Evolutionary conservation across 2,113 vertebrate species (phyloP).

Genomic region (Lucifuga dentata): DNA sequence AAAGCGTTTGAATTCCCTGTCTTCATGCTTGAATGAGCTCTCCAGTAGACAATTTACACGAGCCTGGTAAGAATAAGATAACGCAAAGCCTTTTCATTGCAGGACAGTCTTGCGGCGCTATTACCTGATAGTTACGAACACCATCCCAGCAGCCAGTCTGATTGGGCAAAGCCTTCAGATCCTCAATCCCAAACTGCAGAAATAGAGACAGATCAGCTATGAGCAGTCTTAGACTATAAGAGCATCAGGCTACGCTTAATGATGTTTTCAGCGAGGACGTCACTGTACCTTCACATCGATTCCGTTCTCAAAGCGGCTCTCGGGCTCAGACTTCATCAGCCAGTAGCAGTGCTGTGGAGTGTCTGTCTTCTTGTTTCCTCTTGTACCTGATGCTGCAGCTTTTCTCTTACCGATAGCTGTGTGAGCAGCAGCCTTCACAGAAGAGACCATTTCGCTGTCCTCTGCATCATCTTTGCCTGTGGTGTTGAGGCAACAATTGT

Average conservation of each 20-base stretch:
- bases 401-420: slow-evolving; percentile 56
- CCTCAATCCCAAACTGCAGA: slow-evolving; percentile 93
- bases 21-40: background rate
- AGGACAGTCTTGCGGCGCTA: background rate
- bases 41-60: background rate
- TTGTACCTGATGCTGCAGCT: slow-evolving; percentile 43
- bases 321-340: slow-evolving; percentile 98
- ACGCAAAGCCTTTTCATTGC: background rate
- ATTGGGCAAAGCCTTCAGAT: slow-evolving; percentile 89
- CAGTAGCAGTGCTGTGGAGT: slow-evolving; percentile 78
- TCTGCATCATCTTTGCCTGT: slow-evolving; percentile 37
- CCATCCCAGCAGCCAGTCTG: slow-evolving; percentile 95
- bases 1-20: background rate
- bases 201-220: slow-evolving; percentile 24
- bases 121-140: slow-evolving; percentile 96
- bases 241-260: background rate
- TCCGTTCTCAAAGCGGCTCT: slow-evolving; percentile 93
- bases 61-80: background rate
- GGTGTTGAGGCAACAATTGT: background rate
- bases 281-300: slow-evolving; percentile 90
- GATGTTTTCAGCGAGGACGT: no score
- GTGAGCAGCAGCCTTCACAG: slow-evolving; percentile 20
- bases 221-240: background rate
- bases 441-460: slow-evolving; percentile 38
- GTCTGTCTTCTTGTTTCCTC: slow-evolving; percentile 36